These are phyloP conservation scores for Eristalinus aeneus DNA, from an alignment of 2,888 invertebrate species.

Conservation along the genomic window DNA sequence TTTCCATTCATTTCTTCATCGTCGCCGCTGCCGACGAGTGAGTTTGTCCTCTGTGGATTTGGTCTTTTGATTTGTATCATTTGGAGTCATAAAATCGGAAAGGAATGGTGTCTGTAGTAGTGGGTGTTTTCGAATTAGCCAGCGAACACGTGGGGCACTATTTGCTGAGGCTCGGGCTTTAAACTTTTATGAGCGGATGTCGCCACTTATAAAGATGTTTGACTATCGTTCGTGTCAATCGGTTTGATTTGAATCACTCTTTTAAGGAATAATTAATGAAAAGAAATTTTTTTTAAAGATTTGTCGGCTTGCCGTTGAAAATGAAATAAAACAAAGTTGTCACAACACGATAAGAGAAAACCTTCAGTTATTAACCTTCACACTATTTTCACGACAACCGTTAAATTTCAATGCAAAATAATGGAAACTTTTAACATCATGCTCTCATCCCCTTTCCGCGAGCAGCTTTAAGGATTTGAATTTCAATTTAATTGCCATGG, in stretches of 20 bases:
- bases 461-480: slow-evolving; percentile 46
- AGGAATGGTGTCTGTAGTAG: background rate
- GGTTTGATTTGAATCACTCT: too few species aligned
- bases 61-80: slow-evolving; percentile 29
- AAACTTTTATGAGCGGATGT: background rate
- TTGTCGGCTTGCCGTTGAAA: too few species aligned
- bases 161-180: background rate
- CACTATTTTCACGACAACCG: too few species aligned
- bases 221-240: too few species aligned
- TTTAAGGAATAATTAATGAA: too few species aligned
- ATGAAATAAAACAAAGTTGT: too few species aligned
- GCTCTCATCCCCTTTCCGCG: background rate
- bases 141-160: background rate
- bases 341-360: too few species aligned
- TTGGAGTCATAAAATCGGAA: background rate
- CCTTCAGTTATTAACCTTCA: too few species aligned
- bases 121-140: background rate
- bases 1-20: background rate
- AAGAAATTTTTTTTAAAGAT: too few species aligned
- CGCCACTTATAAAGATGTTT: background rate
- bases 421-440: too few species aligned
- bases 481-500: slow-evolving; percentile 54
- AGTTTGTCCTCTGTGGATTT: background rate
- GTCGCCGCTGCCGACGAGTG: background rate
- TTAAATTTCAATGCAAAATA: too few species aligned